These are phyloP conservation scores for Cyprinodon brontotheroides DNA, from an alignment of 2,113 vertebrate species.

Conservation along the genomic window DNA sequence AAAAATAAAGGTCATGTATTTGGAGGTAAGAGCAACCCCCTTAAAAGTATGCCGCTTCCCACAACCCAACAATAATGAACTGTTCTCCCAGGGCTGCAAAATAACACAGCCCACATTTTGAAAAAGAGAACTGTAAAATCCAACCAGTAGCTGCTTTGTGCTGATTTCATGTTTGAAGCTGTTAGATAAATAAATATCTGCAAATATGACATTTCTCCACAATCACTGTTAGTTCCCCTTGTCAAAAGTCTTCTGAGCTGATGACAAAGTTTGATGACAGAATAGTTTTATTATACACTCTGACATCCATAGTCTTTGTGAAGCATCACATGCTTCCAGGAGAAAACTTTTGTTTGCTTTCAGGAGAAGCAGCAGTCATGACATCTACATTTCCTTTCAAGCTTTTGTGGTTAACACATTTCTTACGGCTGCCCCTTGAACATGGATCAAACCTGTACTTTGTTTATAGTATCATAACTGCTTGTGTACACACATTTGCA, in stretches of 20 bases:
- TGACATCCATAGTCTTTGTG: not conserved
- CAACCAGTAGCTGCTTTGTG: not conserved
- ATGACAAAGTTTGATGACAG: slow-evolving; percentile 24
- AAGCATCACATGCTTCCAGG: slow-evolving; percentile 20
- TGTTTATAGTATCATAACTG: not conserved
- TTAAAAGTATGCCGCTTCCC: slow-evolving; percentile 20
- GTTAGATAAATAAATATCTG: not conserved
- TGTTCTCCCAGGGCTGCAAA: slow-evolving; percentile 8
- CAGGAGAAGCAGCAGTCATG: slow-evolving; percentile 4
- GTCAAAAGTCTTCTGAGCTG: not conserved
- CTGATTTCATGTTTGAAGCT: slow-evolving; percentile 9
- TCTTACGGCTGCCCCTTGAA: not conserved
- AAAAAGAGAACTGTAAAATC: not conserved
- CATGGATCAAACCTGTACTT: not conserved
- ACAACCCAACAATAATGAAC: slow-evolving; percentile 13
- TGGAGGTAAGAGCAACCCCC: slow-evolving; percentile 14
- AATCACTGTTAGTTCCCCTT: slow-evolving; percentile 12
- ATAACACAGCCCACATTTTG: not conserved
- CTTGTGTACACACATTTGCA: not conserved
- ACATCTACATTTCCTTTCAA: slow-evolving; percentile 15
- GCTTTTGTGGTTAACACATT: slow-evolving; percentile 3
- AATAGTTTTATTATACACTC: slow-evolving; percentile 16
- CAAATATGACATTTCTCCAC: slow-evolving; percentile 14
- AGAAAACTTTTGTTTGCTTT: slow-evolving; percentile 13
- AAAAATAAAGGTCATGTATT: slow-evolving; percentile 44